Conservation (phyloP, 2,113 vertebrate genomes). For the Tricholaema leucomelas region DNA sequence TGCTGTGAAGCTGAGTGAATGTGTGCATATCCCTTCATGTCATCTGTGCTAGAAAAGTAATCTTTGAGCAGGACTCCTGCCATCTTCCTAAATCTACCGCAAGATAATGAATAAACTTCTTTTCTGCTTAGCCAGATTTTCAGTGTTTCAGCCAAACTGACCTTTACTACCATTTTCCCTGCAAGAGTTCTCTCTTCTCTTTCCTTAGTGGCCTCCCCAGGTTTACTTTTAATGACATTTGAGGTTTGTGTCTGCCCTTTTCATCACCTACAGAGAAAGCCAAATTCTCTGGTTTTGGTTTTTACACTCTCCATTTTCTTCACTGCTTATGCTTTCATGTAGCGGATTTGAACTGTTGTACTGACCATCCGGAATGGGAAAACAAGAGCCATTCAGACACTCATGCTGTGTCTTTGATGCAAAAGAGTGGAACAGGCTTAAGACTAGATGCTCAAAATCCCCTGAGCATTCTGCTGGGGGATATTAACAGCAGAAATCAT, state of each 20-base stretch:
- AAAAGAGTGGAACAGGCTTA: background rate
- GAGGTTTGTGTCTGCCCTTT: background rate
- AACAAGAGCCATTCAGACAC: background rate
- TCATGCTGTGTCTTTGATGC: background rate
- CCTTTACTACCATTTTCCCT: background rate
- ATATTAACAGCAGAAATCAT: background rate
- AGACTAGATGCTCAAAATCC: background rate
- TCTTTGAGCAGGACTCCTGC: background rate
- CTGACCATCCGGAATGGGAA: background rate
- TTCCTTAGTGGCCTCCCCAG: background rate
- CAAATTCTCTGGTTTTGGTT: background rate
- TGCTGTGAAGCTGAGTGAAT: background rate
- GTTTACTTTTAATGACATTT: background rate
- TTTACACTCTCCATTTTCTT: fast-evolving
- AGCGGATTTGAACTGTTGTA: background rate
- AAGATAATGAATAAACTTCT: background rate
- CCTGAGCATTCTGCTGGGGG: background rate
- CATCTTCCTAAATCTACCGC: background rate
- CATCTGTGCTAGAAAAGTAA: background rate
- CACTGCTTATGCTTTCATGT: background rate
- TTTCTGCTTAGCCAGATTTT: background rate
- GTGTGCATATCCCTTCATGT: background rate
- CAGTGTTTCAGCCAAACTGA: constrained; percentile 10
- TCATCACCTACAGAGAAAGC: background rate
- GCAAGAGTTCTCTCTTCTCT: background rate